A percentile compares a stretch with the other conserved stretches of the same genome.
Evolutionary conservation across 2,113 vertebrate species (phyloP).

Genomic region (Synchiropus splendidus): DNA sequence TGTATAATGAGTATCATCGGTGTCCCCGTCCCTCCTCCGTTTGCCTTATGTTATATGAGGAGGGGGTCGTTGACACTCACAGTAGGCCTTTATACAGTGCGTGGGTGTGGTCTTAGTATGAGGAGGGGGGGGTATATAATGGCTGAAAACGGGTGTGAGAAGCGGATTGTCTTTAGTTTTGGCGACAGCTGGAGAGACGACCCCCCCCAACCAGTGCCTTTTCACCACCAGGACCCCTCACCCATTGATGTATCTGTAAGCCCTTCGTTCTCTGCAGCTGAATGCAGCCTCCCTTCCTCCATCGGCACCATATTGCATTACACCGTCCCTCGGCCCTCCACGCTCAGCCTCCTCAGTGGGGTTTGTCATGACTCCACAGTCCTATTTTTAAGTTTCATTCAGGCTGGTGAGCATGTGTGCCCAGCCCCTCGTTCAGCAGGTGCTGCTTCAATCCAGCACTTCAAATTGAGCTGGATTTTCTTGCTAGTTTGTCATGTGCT

Average conservation of each 20-base stretch:
- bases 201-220: constrained; percentile 1
- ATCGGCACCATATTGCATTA: constrained; percentile 34
- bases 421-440: too few relatives aligned
- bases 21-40: not conserved
- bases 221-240: too few relatives aligned
- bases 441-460: too few relatives aligned
- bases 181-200: constrained; percentile 42
- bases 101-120: constrained; percentile 7
- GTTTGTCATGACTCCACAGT: constrained; percentile 15
- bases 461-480: too few relatives aligned
- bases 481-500: too few relatives aligned
- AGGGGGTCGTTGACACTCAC: constrained; percentile 19
- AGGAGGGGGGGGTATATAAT: constrained; percentile 7
- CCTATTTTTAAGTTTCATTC: constrained; percentile 26
- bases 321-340: constrained; percentile 31
- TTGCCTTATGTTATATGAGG: constrained; percentile 5
- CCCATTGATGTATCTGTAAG: constrained; percentile 8
- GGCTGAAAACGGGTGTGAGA: constrained; percentile 17
- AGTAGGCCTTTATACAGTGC: constrained; percentile 1
- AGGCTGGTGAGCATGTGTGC: not conserved
- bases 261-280: constrained; percentile 24
- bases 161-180: constrained; percentile 34
- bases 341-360: constrained; percentile 11
- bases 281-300: constrained; percentile 22
- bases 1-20: constrained; percentile 25